Conservation (phyloP, 1,140 invertebrate species). For the Portunus trituberculatus region DNA sequence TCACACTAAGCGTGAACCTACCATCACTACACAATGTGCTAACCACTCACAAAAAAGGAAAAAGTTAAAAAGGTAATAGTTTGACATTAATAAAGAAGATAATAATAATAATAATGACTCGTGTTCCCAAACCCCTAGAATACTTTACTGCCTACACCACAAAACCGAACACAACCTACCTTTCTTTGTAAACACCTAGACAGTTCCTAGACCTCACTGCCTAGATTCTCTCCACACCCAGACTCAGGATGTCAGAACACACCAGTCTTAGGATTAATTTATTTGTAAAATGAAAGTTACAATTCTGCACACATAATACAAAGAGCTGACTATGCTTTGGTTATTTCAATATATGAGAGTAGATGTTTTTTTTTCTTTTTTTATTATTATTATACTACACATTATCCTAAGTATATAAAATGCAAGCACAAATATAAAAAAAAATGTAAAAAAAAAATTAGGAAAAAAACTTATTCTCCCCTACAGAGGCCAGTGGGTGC, state of each 20-base stretch:
- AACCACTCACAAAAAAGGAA: constrained; percentile 67
- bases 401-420: constrained; percentile 74
- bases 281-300: constrained; percentile 76
- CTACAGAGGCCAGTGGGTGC: constrained; percentile 64
- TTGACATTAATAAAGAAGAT: not conserved
- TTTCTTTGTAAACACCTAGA: constrained; percentile 66
- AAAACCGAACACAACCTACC: constrained; percentile 67
- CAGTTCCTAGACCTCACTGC: constrained; percentile 67
- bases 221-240: constrained; percentile 63
- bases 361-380: constrained; percentile 3
- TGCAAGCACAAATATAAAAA: constrained; percentile 64
- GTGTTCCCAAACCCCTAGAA: constrained; percentile 69
- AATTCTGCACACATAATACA: constrained; percentile 73
- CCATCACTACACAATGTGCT: constrained; percentile 72
- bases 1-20: constrained; percentile 75
- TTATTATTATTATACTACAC: constrained; percentile 60
- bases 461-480: constrained; percentile 16
- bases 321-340: constrained; percentile 71
- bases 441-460: constrained; percentile 1
- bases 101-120: constrained; percentile 30
- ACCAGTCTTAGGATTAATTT: constrained; percentile 75
- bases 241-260: constrained; percentile 70
- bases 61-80: not conserved
- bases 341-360: constrained; percentile 50
- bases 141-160: constrained; percentile 76